Base-by-base conservation (phyloP, 1,140 invertebrate genomes). In the Calycopis cecrops region DNA sequence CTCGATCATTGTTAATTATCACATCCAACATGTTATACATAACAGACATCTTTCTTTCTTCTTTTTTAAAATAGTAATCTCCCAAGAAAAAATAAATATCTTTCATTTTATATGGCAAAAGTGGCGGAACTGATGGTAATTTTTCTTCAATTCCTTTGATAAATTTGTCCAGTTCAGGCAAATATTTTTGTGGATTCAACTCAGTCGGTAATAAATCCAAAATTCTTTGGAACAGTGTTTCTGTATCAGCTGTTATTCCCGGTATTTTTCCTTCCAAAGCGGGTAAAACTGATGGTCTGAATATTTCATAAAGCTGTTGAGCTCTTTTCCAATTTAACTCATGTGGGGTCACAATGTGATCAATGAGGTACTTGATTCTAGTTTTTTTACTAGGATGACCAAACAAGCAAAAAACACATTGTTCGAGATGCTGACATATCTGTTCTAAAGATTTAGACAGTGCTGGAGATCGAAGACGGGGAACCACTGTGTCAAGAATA, bases 61-160 rank as follows among this genome's bases (percentile, higher is more conserved):
- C 93, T 67, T 88, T 89, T 85, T 98, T 99, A 72, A 98, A 97
- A 83, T 98, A 94, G 88, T 94, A 96, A 88, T 98, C 97, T 6
- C 92, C 97, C 34, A 98, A 80, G 2, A 98, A 87, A 77, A 97
- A 98, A 79, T 95, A 98, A 44, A 97, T 92, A 38, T 94, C 92
- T 12, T 90, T 85, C 60, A 94, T 90, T 67, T 90, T 85, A 65
- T 88, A 88, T 1, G 90, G 90, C 12, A 89, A 68, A 9, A 80
- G 62, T 35, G 73, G 68, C 33, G 84, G 82, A 11, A 90, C 78
- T 6, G 70, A 67, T 0, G 92, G 91, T 48, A 92, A 71, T 55
- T 86, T 84, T 2, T 90, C 81, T 18, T 69, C 85, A 16, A 89
- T 82, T 0, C 92, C 92, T 51, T 91, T 88, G n/a, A 95, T 91